These are phyloP conservation scores for Ataeniobius toweri DNA, from an alignment of 2,797 vertebrate genomes.

Conservation along the genomic window DNA sequence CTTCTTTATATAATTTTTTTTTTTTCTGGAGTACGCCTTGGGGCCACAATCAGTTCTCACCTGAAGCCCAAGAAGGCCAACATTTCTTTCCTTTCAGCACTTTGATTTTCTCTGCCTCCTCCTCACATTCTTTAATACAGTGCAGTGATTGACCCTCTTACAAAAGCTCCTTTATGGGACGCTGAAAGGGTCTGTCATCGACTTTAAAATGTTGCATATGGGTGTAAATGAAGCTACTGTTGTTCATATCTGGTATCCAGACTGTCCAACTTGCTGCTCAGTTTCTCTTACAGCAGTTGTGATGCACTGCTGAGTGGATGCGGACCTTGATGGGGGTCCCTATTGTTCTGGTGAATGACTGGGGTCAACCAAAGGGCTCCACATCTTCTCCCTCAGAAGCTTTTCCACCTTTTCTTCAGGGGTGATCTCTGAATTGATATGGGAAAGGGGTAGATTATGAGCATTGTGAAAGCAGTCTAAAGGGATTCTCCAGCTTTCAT, in stretches of 20 bases:
- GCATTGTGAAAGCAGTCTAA: conserved; percentile 40
- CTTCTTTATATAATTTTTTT: no score
- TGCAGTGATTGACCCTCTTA: conserved; percentile 29
- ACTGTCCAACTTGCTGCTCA: not conserved
- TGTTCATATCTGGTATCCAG: not conserved
- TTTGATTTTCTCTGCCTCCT: conserved; percentile 5
- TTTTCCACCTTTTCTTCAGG: conserved; percentile 32
- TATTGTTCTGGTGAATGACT: conserved; percentile 38
- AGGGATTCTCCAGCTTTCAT: conserved; percentile 56
- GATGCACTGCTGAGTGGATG: conserved; percentile 4
- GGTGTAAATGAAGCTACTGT: not conserved
- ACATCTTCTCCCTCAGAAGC: conserved; percentile 32
- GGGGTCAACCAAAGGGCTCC: conserved; percentile 46
- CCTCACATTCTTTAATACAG: conserved; percentile 27
- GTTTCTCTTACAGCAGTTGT: not conserved
- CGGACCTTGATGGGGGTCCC: conserved; percentile 46
- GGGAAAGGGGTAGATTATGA: conserved; percentile 50
- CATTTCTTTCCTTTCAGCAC: not conserved
- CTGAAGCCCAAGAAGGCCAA: conserved; percentile 1
- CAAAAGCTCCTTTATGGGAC: conserved; percentile 39
- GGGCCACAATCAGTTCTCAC: not conserved
- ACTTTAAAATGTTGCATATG: conserved; percentile 29
- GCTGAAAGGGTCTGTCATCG: conserved; percentile 53
- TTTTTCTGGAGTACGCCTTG: not conserved
- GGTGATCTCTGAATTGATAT: conserved; percentile 48